Evolutionary conservation across 2,888 invertebrate genomes (phyloP).

Genomic region (Aspidiotus destructor): DNA sequence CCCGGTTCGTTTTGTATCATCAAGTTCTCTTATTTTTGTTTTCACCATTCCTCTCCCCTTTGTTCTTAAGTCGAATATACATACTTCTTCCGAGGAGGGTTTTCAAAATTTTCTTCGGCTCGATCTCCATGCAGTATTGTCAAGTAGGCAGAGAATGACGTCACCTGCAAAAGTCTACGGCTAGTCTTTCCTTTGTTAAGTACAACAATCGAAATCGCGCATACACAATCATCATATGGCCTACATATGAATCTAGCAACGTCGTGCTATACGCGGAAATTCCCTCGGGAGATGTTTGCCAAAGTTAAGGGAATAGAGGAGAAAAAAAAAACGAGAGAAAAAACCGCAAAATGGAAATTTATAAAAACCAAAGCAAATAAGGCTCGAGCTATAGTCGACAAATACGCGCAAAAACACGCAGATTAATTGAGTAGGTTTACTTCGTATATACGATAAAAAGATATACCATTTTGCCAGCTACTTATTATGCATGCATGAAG

Average conservation of each 20-base stretch:
- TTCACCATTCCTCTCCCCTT: not conserved
- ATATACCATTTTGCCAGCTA: constrained; percentile 21
- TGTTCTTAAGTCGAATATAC: not conserved
- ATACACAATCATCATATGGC: too few relatives aligned
- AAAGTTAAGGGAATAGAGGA: not conserved
- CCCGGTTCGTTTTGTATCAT: constrained; percentile 32
- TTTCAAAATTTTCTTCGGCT: too few relatives aligned
- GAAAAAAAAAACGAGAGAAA: not conserved
- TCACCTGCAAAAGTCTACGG: too few relatives aligned
- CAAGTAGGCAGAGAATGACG: too few relatives aligned
- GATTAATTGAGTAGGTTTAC: constrained; percentile 20
- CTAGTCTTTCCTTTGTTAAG: too few relatives aligned
- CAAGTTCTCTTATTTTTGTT: constrained; percentile 17
- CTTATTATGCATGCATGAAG: constrained; percentile 33
- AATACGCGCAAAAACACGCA: not conserved
- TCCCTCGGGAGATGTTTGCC: not conserved
- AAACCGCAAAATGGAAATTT: not conserved
- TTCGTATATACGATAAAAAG: constrained; percentile 8
- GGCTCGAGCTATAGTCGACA: not conserved
- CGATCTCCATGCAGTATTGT: too few relatives aligned
- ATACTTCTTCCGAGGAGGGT: too few relatives aligned
- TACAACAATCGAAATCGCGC: too few relatives aligned
- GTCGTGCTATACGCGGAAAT: not conserved
- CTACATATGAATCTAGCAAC: not conserved
- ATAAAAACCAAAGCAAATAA: not conserved